phyloP scores from a whole-genome alignment of 2,797 vertebrate genomes.

The Benthosema pterotum region DNA sequence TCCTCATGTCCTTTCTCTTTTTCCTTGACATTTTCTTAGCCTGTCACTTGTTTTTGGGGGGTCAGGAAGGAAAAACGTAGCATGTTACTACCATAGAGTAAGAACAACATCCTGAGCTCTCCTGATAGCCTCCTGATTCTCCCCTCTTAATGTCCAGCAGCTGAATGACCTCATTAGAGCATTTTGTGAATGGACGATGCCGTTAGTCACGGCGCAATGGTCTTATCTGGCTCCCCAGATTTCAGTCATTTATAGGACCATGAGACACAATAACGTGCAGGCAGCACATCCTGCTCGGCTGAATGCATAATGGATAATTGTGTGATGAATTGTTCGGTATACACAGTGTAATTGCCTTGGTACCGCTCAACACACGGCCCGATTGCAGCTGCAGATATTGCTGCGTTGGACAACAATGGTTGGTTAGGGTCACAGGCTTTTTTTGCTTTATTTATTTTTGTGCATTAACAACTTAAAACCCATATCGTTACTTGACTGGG shows the following conservation, averaged over 20 bases:
- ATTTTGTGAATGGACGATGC: conserved; percentile 69
- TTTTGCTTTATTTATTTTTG: conserved; percentile 20
- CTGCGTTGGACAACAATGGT: conserved; percentile 22
- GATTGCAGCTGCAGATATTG: conserved; percentile 72
- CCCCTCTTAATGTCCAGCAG: conserved; percentile 61
- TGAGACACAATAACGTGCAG: conserved; percentile 69
- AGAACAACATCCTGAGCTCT: conserved; percentile 68
- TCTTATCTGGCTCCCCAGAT: conserved; percentile 66
- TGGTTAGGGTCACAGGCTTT: conserved; percentile 13
- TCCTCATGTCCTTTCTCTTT: conserved; percentile 4
- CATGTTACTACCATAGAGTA: conserved; percentile 53
- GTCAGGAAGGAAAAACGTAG: conserved; percentile 58
- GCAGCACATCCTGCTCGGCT: conserved; percentile 69
- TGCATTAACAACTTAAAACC: neutral
- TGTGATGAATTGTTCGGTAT: conserved; percentile 55
- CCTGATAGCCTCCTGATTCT: conserved; percentile 24
- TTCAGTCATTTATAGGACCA: conserved; percentile 39
- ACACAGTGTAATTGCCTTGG: conserved; percentile 34
- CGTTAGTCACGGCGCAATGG: conserved; percentile 25
- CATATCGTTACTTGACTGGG: no score
- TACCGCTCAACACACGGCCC: conserved; percentile 45
- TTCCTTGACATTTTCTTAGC: conserved; percentile 45
- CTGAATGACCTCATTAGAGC: conserved; percentile 68
- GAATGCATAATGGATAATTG: conserved; percentile 59
- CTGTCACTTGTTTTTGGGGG: conserved; percentile 42